A percentile compares a stretch with the other conserved stretches of the same genome.
Evolutionary conservation across 53 echinoderm and acorn worm genomes (phyloP).

Genomic region (Patiria pectinifera): DNA sequence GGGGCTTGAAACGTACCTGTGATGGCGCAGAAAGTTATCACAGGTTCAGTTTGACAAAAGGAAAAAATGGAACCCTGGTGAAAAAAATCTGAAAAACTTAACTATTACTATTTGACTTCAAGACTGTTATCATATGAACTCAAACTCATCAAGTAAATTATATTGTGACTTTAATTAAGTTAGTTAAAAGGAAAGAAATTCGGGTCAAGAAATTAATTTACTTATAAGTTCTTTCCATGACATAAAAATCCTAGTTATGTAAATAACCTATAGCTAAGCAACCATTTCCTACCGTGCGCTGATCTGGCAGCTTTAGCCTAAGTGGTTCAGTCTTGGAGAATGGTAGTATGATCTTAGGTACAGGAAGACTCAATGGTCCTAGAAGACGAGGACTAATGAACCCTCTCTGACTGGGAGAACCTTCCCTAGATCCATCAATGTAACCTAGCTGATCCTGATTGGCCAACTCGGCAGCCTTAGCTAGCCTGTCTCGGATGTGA

Average conservation of each 20-base stretch:
- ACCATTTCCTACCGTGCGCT: slow-evolving; percentile 82
- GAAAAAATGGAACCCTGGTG: too few relatives aligned
- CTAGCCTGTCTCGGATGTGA: slow-evolving; percentile 75
- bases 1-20: slow-evolving; percentile 98
- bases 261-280: background rate
- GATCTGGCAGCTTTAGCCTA: slow-evolving; percentile 88
- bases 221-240: too few relatives aligned
- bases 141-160: too few relatives aligned
- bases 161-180: too few relatives aligned
- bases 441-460: slow-evolving; percentile 54
- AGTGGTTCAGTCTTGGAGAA: slow-evolving; percentile 92
- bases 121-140: too few relatives aligned
- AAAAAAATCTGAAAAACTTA: too few relatives aligned
- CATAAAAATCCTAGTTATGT: too few relatives aligned
- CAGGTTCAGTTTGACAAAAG: background rate
- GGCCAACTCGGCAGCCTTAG: slow-evolving; percentile 60
- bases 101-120: too few relatives aligned
- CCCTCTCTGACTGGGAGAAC: slow-evolving; percentile 43
- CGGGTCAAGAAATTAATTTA: too few relatives aligned
- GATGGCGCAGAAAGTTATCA: background rate
- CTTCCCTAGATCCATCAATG: slow-evolving; percentile 42
- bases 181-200: too few relatives aligned
- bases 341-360: slow-evolving; percentile 93
- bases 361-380: slow-evolving; percentile 88
- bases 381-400: slow-evolving; percentile 43